Conservation (phyloP, 2,888 invertebrate species). For the Chrysodeixis includens region DNA sequence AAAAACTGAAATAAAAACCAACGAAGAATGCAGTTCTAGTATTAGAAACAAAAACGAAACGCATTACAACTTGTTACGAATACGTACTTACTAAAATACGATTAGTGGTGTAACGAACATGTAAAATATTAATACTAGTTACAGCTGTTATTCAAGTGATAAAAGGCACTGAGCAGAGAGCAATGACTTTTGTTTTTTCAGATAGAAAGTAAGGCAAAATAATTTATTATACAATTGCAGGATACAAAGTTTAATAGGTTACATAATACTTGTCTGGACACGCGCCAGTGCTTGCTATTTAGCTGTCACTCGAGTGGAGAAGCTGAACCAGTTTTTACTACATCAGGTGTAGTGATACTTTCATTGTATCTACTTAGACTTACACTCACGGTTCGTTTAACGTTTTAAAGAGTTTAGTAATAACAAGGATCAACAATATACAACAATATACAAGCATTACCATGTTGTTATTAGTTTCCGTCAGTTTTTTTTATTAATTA, state of each 20-base stretch:
- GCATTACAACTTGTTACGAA: neutral
- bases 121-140: constrained; percentile 8
- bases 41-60: neutral
- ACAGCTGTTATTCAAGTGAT: constrained; percentile 9
- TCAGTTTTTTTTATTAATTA: neutral
- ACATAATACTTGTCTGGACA: constrained; percentile 35
- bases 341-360: constrained; percentile 30
- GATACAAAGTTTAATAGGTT: constrained; percentile 33
- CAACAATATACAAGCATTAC: neutral
- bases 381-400: constrained; percentile 37
- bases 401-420: constrained; percentile 35
- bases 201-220: constrained; percentile 39
- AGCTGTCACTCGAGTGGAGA: constrained; percentile 44
- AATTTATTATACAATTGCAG: constrained; percentile 43
- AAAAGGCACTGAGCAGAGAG: constrained; percentile 21
- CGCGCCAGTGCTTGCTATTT: constrained; percentile 38
- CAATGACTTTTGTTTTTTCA: constrained; percentile 7
- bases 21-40: neutral
- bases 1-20: neutral
- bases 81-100: neutral
- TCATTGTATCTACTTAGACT: constrained; percentile 18
- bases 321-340: constrained; percentile 46
- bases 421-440: constrained; percentile 11
- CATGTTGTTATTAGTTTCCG: neutral
- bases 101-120: constrained; percentile 12